Conservation (phyloP, 2,113 vertebrate species). For the Alouatta palliata region DNA sequence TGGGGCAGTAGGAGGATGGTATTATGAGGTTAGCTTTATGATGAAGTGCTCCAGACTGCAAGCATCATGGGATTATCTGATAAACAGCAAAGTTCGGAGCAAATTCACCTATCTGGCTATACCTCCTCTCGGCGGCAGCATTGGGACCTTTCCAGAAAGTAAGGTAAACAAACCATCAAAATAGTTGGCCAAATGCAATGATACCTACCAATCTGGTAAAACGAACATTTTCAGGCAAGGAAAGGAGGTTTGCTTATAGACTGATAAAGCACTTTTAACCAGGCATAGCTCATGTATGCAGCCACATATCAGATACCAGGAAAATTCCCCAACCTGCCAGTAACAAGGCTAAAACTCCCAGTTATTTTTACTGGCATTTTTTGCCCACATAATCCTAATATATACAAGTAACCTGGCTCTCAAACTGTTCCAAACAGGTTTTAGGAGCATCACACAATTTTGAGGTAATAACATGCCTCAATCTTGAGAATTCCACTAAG, state of each 20-base stretch:
- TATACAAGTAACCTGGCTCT: not conserved
- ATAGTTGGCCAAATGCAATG: not conserved
- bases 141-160: not conserved
- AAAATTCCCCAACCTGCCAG: not conserved
- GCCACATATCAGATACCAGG: not conserved
- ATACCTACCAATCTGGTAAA: not conserved
- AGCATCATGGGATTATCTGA: not conserved
- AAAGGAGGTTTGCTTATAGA: not conserved
- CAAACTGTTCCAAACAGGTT: not conserved
- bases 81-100: not conserved
- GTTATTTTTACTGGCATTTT: not conserved
- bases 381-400: not conserved
- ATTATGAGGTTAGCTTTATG: not conserved
- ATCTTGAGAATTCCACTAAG: not conserved
- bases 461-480: not conserved
- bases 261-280: not conserved
- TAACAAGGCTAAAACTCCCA: not conserved
- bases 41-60: not conserved
- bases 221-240: not conserved
- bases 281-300: not conserved
- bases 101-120: not conserved
- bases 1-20: rapidly evolving
- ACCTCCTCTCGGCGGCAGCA: not conserved
- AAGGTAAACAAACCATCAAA: not conserved
- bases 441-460: not conserved